phyloP scores from a whole-genome alignment of 2,888 invertebrate genomes.

The Volucella inanis region DNA sequence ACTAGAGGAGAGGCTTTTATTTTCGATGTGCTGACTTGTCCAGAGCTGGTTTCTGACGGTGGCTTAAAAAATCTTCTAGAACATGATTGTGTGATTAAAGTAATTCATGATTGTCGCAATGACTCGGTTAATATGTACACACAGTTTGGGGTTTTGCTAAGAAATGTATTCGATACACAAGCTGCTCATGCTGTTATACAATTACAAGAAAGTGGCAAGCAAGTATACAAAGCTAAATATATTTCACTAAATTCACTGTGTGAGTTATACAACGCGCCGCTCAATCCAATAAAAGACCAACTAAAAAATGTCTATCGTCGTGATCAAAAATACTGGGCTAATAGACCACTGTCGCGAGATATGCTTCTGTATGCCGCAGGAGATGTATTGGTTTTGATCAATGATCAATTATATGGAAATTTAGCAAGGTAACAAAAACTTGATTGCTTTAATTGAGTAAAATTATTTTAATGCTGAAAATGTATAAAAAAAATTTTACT shows the following conservation, averaged over 20 bases:
- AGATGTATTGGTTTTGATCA: slow-evolving; percentile 93
- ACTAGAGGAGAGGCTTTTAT: slow-evolving; percentile 92
- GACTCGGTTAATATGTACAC: slow-evolving; percentile 93
- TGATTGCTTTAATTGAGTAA: slow-evolving; percentile 4
- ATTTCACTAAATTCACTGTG: slow-evolving; percentile 95
- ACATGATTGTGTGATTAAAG: slow-evolving; percentile 91
- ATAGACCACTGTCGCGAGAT: slow-evolving; percentile 93
- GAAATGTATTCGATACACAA: slow-evolving; percentile 96
- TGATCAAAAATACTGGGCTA: slow-evolving; percentile 94
- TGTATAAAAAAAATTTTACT: no score
- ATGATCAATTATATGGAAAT: slow-evolving; percentile 91
- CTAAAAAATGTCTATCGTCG: slow-evolving; percentile 92
- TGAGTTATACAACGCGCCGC: slow-evolving; percentile 93
- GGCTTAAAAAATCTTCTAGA: slow-evolving; percentile 92
- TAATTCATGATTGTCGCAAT: slow-evolving; percentile 96
- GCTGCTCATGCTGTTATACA: slow-evolving; percentile 96
- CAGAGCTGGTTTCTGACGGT: slow-evolving; percentile 89
- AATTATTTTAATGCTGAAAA: background rate
- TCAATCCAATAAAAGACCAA: slow-evolving; percentile 96
- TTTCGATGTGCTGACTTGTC: slow-evolving; percentile 94
- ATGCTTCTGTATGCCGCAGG: slow-evolving; percentile 96
- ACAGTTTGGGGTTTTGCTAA: slow-evolving; percentile 92
- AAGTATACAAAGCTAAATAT: slow-evolving; percentile 97
- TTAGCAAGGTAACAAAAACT: slow-evolving; percentile 84
- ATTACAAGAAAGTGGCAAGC: slow-evolving; percentile 93